Percentiles rank a stretch among this genome's conserved stretches.
phyloP scores from a whole-genome alignment of 2,797 vertebrate genomes.

The Macrochelys suwanniensis region DNA sequence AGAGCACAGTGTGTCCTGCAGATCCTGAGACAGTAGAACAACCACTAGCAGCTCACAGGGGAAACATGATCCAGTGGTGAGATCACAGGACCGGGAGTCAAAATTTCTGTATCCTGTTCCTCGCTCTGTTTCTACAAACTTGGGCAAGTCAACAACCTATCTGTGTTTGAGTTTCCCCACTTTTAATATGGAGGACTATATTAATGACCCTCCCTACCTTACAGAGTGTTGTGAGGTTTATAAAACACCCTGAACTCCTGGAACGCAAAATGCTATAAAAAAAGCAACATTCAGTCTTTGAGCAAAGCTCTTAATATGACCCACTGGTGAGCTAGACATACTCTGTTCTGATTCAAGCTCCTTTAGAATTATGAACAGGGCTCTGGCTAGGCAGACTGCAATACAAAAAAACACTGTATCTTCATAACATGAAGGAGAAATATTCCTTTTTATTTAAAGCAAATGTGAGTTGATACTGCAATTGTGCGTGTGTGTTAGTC shows the following conservation, averaged over 20 bases:
- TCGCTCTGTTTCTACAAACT: not conserved
- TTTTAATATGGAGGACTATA: not conserved
- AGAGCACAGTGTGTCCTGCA: not conserved
- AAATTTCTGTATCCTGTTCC: not conserved
- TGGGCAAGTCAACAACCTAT: not conserved
- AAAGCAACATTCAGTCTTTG: not conserved
- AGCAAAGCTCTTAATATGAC: slow-evolving; percentile 10
- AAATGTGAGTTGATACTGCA: not conserved
- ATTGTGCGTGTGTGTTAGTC: not conserved
- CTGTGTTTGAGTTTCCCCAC: not conserved
- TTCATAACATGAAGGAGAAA: slow-evolving; percentile 12
- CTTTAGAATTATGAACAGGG: not conserved
- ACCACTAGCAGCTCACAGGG: not conserved
- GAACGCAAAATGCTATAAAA: slow-evolving; percentile 16
- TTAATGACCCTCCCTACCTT: not conserved
- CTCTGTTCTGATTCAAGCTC: not conserved
- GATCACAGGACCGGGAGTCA: not conserved
- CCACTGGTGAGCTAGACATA: not conserved
- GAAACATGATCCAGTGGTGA: not conserved
- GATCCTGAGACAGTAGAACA: not conserved
- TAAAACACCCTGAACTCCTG: not conserved
- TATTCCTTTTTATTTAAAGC: slow-evolving; percentile 9
- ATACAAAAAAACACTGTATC: not conserved
- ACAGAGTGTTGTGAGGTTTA: slow-evolving; percentile 11
- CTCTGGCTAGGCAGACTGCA: not conserved